Base-by-base conservation (phyloP, 2,113 vertebrate genomes). In the Grammomys surdaster region DNA sequence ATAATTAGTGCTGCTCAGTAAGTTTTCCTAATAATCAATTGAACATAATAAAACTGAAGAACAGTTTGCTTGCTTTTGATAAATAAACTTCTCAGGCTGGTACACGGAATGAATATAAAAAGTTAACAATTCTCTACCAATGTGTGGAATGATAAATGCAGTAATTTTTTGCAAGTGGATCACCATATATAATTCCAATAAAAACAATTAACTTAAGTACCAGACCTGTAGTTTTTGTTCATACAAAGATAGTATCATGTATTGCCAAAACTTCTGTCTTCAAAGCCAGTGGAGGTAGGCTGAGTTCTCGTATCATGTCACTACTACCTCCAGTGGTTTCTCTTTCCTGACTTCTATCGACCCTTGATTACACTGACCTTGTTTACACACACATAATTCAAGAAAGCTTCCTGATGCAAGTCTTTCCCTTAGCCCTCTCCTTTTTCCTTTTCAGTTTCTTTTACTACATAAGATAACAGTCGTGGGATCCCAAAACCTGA, bases 11-110 rank as follows among this genome's bases (percentile, higher is more conserved):
- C 16, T 48, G 31, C 13, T 84, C 87, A 91, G 91, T 58, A 93
- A 51, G 17, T 93, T 84, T 85, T 92, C 81, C 43, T 33, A 96
- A 93, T 89, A 56, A 56, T 58, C 60, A 92, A 87, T 77, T 89
- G 90, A 90, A 51, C 40, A 70, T 46, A 60, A 16, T 90, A 88
- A 84, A 78, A 73, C 65, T 93, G 31, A 94, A 91, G 16, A 48
- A 46, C 46, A 58, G 95, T 24, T 51, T 87, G 20, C 54, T 85
- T 93, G 72, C 43, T 85, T 86, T 51, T 80, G 51, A 90, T 69
- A 26, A 88, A 60, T 19, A 88, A 89, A 40, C n/a, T 22, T 88
- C 63, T 48, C 51, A 28, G 75, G 46, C 43, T 77, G 51, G 46
- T 78, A 10, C 24, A 78, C 33, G 17, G 7, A 48, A 78, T 33